Base-by-base conservation (phyloP, 2,888 invertebrate species). In the Chalcosyrphus nemorum region DNA sequence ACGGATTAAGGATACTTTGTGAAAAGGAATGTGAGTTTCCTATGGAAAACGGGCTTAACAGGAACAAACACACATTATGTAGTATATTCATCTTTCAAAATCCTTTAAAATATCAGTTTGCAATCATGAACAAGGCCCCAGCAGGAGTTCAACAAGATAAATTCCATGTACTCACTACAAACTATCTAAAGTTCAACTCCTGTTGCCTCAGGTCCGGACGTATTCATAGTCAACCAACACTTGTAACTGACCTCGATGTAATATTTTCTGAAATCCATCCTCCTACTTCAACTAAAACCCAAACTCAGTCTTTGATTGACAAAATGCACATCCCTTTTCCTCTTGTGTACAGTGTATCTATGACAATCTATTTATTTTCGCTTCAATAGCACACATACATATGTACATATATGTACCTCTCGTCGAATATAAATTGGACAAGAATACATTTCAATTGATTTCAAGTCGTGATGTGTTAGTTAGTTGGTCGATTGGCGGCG, bases 401-500 rank as follows among this genome's bases (percentile, higher is more conserved):
- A n/a, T n/a, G n/a, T n/a, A n/a, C n/a, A n/a, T n/a, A n/a, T n/a
- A n/a, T n/a, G n/a, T n/a, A n/a, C n/a, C n/a, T n/a, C 5, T 9
- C 15, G 50, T n/a, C n/a, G n/a, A n/a, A 32, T 47, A 35, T 50
- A 50, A 65, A 65, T 65, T 63, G 47, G 35, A 63, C 63, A 47
- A 47, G 63, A 63, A 45, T 29, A 63, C 63, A 50, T 65, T 65
- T 65, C 35, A 65, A 65, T 65, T 35, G 47, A 50, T 32, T 47
- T 35, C 32, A 13, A 63, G 32, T 35, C 47, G 45, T 45, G 45
- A 19, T 24, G 61, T 17, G 27, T 27, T 41, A 11, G 56, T 38
- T 54, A 17, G 6, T 27, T 52, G 47, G 21, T 19, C 17, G 7
- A 13, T 19, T 38, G 52, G 17, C n/a, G 6, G 0, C 4, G 1